phyloP scores from a whole-genome alignment of 2,797 vertebrate genomes.

The Cyclopterus lumpus region DNA sequence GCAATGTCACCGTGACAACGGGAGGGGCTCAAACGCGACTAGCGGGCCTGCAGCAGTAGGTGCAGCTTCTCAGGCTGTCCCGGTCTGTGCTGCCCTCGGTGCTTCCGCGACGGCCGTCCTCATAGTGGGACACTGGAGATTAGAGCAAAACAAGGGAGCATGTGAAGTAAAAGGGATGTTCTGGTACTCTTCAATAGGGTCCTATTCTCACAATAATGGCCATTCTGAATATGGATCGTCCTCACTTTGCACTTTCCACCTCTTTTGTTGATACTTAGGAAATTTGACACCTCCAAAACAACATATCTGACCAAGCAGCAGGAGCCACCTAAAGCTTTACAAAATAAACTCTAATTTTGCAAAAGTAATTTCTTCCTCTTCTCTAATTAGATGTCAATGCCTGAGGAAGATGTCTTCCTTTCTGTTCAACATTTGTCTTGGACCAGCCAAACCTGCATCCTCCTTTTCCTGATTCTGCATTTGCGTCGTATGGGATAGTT shows the following conservation, averaged over 20 bases:
- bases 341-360: not conserved
- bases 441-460: not conserved
- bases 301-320: not conserved
- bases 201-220: not conserved
- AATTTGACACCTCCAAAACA: not conserved
- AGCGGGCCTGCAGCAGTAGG: constrained; percentile 88
- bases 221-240: not conserved
- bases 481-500: not conserved
- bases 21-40: constrained; percentile 83
- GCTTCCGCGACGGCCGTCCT: constrained; percentile 84
- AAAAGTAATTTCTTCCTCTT: not conserved
- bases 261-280: not conserved
- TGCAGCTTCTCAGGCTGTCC: constrained; percentile 86
- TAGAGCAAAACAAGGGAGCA: not conserved
- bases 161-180: not conserved
- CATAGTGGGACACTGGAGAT: constrained; percentile 82
- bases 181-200: not conserved
- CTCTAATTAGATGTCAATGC: not conserved
- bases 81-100: constrained; percentile 80
- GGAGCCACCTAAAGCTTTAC: not conserved
- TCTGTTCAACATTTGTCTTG: not conserved
- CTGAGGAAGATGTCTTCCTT: not conserved
- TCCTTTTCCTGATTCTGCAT: not conserved
- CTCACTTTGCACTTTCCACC: not conserved
- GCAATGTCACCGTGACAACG: constrained; percentile 46